Evolutionary conservation across 2,888 invertebrate genomes (phyloP).

Genomic region (Allygus modestus): DNA sequence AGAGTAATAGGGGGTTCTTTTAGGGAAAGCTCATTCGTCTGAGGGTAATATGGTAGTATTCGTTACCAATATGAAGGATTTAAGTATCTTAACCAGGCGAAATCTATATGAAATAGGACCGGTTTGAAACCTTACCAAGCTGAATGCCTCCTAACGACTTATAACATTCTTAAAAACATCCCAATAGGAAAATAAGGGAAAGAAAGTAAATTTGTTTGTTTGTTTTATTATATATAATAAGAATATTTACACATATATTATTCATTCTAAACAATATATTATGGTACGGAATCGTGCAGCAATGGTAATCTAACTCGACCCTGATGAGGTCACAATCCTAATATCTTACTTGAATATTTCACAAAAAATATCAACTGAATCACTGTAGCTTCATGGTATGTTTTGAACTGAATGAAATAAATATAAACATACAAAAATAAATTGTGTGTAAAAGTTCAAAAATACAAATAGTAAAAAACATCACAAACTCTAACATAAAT

Average conservation of each 20-base stretch:
- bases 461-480: background rate
- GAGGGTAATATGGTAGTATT: too few relatives aligned
- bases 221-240: constrained; percentile 64
- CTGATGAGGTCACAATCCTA: background rate
- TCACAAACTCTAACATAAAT: constrained; percentile 16
- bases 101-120: too few relatives aligned
- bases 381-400: background rate
- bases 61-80: too few relatives aligned
- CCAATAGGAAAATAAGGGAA: background rate
- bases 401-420: background rate
- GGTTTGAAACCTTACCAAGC: too few relatives aligned
- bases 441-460: background rate
- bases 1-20: too few relatives aligned
- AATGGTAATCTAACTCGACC: background rate
- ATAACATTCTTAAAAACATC: too few relatives aligned
- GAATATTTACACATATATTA: constrained; percentile 64
- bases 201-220: constrained; percentile 2
- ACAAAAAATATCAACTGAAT: background rate
- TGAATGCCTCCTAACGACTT: too few relatives aligned
- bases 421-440: constrained; percentile 31
- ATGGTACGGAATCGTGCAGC: constrained; percentile 50
- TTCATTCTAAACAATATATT: constrained; percentile 61
- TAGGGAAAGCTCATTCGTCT: too few relatives aligned
- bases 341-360: background rate
- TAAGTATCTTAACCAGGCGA: too few relatives aligned